These are phyloP conservation scores for Helleia helle DNA, from an alignment of 2,888 invertebrate genomes.

Conservation along the genomic window DNA sequence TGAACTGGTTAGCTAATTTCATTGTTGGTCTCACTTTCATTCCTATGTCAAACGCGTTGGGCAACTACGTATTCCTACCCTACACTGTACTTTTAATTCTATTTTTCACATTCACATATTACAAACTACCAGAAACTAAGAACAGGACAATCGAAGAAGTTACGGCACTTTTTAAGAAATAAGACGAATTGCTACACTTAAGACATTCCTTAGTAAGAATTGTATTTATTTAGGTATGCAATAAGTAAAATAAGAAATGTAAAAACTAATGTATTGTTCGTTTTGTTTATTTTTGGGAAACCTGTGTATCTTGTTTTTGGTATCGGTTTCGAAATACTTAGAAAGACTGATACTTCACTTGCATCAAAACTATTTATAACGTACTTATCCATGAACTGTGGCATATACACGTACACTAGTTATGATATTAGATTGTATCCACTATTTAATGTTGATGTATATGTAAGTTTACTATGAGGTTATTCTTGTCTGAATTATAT, in stretches of 20 bases:
- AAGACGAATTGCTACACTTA: conserved; percentile 25
- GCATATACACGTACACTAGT: conserved; percentile 19
- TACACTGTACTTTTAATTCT: conserved; percentile 55
- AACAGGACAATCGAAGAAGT: conserved; percentile 67
- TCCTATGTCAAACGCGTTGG: conserved; percentile 44
- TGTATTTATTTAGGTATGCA: conserved; percentile 28
- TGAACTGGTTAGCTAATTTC: conserved; percentile 70
- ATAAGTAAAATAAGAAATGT: too few relatives aligned
- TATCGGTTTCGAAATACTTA: conserved; percentile 34
- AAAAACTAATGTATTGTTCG: too few relatives aligned
- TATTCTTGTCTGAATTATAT: neutral
- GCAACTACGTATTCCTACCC: conserved; percentile 60
- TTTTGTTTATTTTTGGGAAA: too few relatives aligned
- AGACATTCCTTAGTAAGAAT: conserved; percentile 40
- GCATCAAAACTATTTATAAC: conserved; percentile 36
- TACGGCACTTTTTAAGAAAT: conserved; percentile 63
- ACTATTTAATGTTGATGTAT: conserved; percentile 4
- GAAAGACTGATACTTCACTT: conserved; percentile 51
- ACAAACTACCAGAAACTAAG: conserved; percentile 66
- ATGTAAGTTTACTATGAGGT: conserved; percentile 2
- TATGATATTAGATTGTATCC: conserved; percentile 4
- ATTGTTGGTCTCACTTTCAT: conserved; percentile 64
- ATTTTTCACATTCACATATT: conserved; percentile 61
- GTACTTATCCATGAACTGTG: conserved; percentile 46
- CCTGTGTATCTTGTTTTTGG: conserved; percentile 26